phyloP scores from a whole-genome alignment of 1,140 invertebrate genomes.

The Trichonephila clavata region DNA sequence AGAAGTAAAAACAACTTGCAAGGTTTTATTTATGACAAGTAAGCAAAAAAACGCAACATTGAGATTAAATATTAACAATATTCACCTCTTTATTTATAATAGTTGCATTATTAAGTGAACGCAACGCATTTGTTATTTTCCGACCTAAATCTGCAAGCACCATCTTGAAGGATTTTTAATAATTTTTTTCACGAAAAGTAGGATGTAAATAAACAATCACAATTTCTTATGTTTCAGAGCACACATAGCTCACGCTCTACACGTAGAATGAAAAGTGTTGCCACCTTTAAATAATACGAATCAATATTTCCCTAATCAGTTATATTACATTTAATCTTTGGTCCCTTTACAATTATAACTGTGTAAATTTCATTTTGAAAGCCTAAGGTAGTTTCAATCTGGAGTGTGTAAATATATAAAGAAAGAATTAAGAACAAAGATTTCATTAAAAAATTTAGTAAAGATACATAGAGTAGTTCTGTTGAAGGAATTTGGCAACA shows the following conservation, averaged over 20 bases:
- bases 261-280: constrained; percentile 57
- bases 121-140: constrained; percentile 98
- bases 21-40: background rate
- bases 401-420: too few relatives aligned
- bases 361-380: too few relatives aligned
- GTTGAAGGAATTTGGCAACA: too few relatives aligned
- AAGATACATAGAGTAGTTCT: too few relatives aligned
- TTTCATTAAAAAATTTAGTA: too few relatives aligned
- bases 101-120: constrained; percentile 98
- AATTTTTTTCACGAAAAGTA: background rate
- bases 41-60: background rate
- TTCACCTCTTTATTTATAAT: constrained; percentile 98
- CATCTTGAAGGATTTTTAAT: constrained; percentile 86
- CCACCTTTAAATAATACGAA: background rate
- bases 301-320: too few relatives aligned
- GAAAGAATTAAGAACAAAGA: too few relatives aligned
- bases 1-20: background rate
- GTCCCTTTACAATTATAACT: too few relatives aligned
- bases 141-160: constrained; percentile 99
- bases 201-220: constrained; percentile 15
- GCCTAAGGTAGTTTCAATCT: too few relatives aligned
- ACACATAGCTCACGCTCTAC: constrained; percentile 59
- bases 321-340: too few relatives aligned
- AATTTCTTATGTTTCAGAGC: constrained; percentile 2
- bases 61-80: background rate